Conservation (phyloP, 1,140 invertebrate species). For the Argopecten irradians region DNA sequence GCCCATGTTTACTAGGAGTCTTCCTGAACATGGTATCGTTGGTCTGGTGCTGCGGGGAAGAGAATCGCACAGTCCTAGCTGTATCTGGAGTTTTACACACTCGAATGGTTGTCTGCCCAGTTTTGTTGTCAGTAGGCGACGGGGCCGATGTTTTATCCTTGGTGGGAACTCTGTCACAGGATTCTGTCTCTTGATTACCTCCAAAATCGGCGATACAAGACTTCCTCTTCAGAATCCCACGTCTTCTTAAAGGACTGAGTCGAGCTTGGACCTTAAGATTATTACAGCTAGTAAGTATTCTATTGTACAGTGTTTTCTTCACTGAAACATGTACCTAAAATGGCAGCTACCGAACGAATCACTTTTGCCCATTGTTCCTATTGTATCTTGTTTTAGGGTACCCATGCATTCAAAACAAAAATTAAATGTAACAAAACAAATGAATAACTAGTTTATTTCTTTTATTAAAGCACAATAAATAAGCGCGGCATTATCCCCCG, state of each 20-base stretch:
- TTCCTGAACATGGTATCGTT: neutral
- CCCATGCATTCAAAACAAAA: too few species aligned
- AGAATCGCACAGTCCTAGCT: neutral
- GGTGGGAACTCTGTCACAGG: neutral
- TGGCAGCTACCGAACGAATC: too few species aligned
- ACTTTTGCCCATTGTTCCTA: too few species aligned
- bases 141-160: neutral
- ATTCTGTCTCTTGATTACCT: neutral
- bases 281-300: too few species aligned
- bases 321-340: too few species aligned
- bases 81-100: neutral
- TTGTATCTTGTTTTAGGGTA: too few species aligned
- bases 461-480: too few species aligned
- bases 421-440: too few species aligned
- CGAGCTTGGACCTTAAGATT: neutral
- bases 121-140: neutral
- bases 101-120: neutral
- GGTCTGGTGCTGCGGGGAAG: neutral
- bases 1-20: neutral
- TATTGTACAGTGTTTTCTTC: too few species aligned
- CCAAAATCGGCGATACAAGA: neutral
- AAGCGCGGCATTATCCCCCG: too few species aligned
- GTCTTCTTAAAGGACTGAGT: neutral
- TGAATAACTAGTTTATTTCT: too few species aligned
- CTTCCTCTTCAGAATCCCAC: conserved; percentile 16